Conservation (phyloP, 2,113 vertebrate genomes). For the Trinectes maculatus region DNA sequence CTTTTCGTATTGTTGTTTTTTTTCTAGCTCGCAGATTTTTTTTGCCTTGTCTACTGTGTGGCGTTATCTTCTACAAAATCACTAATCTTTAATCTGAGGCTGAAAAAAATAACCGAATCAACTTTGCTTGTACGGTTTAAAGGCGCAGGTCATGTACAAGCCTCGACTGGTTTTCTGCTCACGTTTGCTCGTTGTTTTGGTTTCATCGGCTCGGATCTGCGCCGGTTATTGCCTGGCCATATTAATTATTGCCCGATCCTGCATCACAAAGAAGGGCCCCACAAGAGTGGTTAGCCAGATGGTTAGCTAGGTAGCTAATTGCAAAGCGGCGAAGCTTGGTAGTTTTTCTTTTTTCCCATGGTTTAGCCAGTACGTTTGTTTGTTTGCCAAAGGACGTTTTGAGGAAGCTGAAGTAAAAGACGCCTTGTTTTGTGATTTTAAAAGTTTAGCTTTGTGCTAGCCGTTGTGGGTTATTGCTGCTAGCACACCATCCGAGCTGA, state of each 20-base stretch:
- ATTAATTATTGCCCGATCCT: conserved; percentile 78
- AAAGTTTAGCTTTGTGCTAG: conserved; percentile 53
- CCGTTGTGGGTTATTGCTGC: conserved; percentile 38
- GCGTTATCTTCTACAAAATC: conserved; percentile 19
- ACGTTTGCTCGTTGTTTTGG: background rate
- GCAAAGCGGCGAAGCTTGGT: conserved; percentile 2
- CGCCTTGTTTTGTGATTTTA: background rate
- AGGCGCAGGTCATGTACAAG: accelerated
- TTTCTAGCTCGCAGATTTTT: conserved; percentile 4
- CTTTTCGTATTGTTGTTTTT: conserved; percentile 4
- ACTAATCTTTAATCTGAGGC: conserved; percentile 15
- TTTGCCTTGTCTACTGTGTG: background rate
- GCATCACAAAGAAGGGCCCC: conserved; percentile 80
- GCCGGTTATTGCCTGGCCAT: conserved; percentile 61
- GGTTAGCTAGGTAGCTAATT: conserved; percentile 64
- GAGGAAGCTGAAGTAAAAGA: background rate
- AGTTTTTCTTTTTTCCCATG: background rate
- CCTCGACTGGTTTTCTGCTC: background rate
- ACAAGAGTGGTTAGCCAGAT: conserved; percentile 66
- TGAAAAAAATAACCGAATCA: background rate
- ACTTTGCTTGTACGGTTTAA: background rate
- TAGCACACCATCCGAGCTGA: conserved; percentile 46
- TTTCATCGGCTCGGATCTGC: background rate
- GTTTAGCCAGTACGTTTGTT: accelerated
- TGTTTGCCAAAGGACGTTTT: accelerated